phyloP scores from a whole-genome alignment of 2,113 vertebrate species.

The Phoenicopterus ruber region DNA sequence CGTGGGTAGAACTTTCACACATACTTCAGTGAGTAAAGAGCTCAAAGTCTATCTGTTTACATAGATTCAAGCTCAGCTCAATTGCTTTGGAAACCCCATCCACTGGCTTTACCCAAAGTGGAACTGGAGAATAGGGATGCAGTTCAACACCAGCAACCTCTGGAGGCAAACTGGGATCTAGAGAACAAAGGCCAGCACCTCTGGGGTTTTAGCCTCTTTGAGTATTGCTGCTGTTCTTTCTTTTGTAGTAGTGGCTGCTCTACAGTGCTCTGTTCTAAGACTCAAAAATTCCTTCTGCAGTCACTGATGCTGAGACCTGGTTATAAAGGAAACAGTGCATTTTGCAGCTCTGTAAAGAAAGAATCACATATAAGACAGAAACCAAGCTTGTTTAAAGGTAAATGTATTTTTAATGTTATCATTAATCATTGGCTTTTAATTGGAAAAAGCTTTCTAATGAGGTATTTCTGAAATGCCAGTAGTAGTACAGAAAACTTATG shows the following conservation, averaged over 20 bases:
- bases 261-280: background rate
- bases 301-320: background rate
- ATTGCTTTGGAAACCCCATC: background rate
- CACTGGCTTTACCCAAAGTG: background rate
- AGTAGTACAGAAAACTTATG: background rate
- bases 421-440: constrained; percentile 58
- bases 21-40: background rate
- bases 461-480: constrained; percentile 19
- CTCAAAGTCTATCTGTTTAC: background rate
- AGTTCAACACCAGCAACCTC: background rate
- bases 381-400: constrained; percentile 51
- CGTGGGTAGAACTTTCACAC: background rate
- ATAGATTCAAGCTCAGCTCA: background rate
- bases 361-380: background rate
- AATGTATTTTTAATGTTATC: constrained; percentile 54
- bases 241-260: background rate
- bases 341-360: background rate
- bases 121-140: background rate
- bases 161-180: background rate
- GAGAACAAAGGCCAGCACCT: background rate
- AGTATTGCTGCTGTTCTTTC: background rate
- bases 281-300: background rate
- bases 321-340: background rate
- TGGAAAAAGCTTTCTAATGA: constrained; percentile 59
- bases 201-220: background rate